These are phyloP conservation scores for Limosa lapponica DNA, from an alignment of 2,797 vertebrate genomes.

Conservation along the genomic window DNA sequence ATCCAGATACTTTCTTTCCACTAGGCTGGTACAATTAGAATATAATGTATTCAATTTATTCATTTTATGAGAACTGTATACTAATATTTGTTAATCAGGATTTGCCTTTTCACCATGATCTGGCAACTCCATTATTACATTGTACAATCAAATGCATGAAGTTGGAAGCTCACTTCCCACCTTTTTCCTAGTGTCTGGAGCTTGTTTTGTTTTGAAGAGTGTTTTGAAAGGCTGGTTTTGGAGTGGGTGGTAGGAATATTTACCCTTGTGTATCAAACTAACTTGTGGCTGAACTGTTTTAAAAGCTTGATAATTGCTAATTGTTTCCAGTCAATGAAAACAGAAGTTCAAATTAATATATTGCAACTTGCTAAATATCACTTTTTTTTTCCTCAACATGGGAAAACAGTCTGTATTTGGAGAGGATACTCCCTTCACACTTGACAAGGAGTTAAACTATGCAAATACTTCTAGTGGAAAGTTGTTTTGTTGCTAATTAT, in stretches of 20 bases:
- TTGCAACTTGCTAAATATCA: background rate
- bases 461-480: background rate
- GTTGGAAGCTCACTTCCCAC: background rate
- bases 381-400: background rate
- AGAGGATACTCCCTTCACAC: background rate
- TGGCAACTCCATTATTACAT: background rate
- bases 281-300: background rate
- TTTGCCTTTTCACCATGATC: background rate
- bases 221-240: background rate
- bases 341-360: background rate
- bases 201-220: background rate
- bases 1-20: background rate
- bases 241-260: background rate
- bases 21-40: background rate
- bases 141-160: background rate
- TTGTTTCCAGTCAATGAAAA: background rate
- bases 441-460: background rate
- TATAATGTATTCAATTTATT: background rate
- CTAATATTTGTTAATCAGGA: background rate
- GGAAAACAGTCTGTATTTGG: background rate
- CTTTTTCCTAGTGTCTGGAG: background rate
- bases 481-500: background rate
- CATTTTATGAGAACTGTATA: background rate
- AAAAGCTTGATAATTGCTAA: background rate
- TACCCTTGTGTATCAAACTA: background rate